phyloP scores from a whole-genome alignment of 2,888 invertebrate genomes.

The Beris morrisii region DNA sequence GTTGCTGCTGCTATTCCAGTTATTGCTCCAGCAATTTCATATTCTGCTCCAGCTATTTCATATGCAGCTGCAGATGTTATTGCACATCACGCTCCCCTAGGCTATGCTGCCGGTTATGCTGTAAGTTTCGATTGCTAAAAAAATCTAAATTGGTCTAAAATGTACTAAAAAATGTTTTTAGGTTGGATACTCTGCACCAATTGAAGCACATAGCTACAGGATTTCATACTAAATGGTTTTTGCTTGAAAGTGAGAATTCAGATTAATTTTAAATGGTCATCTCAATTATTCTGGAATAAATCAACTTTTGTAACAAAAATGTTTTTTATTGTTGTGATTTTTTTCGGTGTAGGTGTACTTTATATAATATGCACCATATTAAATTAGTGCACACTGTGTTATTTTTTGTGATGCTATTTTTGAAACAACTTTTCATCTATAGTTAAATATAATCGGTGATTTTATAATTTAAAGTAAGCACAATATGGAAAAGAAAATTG shows the following conservation, averaged over 20 bases:
- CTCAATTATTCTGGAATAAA: conserved; percentile 10
- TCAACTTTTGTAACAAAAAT: background rate
- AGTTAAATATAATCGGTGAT: too few species aligned
- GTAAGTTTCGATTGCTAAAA: conserved; percentile 24
- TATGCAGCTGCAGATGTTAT: background rate
- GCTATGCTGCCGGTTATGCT: conserved; percentile 31
- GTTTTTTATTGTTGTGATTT: too few species aligned
- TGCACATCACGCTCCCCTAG: conserved; percentile 3
- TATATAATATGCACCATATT: too few species aligned
- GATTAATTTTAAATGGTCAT: conserved; percentile 9
- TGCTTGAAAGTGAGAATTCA: background rate
- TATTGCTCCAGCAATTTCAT: conserved; percentile 26
- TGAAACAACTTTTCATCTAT: too few species aligned
- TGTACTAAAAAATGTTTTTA: conserved; percentile 3
- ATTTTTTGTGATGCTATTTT: too few species aligned
- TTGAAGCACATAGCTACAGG: conserved; percentile 34
- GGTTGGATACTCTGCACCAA: conserved; percentile 24
- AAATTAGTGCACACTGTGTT: too few species aligned
- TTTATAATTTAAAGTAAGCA: too few species aligned
- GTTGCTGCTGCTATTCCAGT: conserved; percentile 36
- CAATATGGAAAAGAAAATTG: too few species aligned
- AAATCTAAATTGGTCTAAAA: background rate
- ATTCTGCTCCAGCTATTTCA: conserved; percentile 22
- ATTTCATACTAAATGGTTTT: conserved; percentile 27
- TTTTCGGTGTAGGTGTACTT: too few species aligned